Percentiles rank a stretch among this genome's conserved stretches.
phyloP scores from a whole-genome alignment of 2,113 vertebrate genomes.

The Apodemus speciosus region DNA sequence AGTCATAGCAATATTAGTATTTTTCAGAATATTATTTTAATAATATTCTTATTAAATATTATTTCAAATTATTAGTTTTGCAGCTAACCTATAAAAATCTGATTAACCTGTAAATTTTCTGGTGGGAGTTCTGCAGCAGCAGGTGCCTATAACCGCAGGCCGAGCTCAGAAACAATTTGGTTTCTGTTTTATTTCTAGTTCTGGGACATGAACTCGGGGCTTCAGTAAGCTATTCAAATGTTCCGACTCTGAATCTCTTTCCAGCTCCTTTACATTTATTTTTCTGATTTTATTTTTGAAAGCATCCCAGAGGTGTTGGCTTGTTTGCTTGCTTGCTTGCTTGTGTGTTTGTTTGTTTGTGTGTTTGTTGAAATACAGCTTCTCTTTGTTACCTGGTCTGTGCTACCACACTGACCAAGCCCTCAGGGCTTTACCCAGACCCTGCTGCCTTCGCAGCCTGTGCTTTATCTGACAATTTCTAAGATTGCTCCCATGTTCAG shows the following conservation, averaged over 20 bases:
- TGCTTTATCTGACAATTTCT: neutral
- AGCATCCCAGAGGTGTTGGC: too few species aligned
- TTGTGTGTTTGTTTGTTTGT: too few species aligned
- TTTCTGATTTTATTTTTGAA: too few species aligned
- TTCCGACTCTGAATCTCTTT: too few species aligned
- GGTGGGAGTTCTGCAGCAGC: neutral
- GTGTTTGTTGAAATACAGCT: too few species aligned
- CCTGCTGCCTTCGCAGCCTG: neutral
- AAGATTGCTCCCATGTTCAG: neutral
- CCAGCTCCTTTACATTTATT: too few species aligned
- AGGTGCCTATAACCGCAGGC: neutral
- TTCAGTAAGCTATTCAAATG: too few species aligned
- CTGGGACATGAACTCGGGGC: too few species aligned
- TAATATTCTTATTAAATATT: too few species aligned
- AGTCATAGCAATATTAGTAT: neutral
- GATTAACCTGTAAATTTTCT: neutral
- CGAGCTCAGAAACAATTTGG: neutral
- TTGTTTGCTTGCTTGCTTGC: neutral
- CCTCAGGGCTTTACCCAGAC: neutral
- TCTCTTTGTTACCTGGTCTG: too few species aligned
- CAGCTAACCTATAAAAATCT: neutral
- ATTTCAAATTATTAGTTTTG: conserved; percentile 19
- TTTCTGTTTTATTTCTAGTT: neutral
- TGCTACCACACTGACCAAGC: too few species aligned
- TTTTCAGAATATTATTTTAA: neutral